phyloP scores from a whole-genome alignment of 1,140 invertebrate genomes.

The Lordiphosa clarofinis region DNA sequence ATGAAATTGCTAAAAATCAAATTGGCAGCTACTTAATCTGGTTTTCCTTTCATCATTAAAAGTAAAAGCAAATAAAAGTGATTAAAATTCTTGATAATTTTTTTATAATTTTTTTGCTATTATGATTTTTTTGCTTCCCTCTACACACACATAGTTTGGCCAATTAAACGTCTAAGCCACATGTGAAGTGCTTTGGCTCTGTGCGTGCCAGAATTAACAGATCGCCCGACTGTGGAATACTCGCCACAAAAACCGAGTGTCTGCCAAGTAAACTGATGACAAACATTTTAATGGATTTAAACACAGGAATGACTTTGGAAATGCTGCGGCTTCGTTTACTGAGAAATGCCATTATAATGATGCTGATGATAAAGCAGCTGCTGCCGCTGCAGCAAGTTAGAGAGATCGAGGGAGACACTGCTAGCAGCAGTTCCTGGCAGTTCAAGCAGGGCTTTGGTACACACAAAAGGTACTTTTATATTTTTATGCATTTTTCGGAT shows the following conservation, averaged over 20 bases:
- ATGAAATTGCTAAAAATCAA: constrained; percentile 14
- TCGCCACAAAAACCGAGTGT: constrained; percentile 3
- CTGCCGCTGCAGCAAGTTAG: not conserved
- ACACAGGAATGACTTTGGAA: constrained; percentile 16
- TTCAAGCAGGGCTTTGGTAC: no score
- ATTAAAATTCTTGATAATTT: constrained; percentile 10
- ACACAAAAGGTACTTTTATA: no score
- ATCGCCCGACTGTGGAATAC: constrained; percentile 1
- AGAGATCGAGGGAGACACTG: no score
- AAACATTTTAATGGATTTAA: constrained; percentile 19
- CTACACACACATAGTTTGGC: constrained; percentile 1
- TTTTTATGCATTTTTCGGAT: no score
- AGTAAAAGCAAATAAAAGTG: constrained; percentile 16
- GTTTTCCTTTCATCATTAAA: constrained; percentile 16
- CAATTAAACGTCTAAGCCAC: constrained; percentile 15
- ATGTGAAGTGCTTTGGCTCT: constrained; percentile 11
- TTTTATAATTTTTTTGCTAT: not conserved
- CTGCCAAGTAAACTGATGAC: constrained; percentile 15
- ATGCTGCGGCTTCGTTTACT: constrained; percentile 14
- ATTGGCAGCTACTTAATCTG: constrained; percentile 8
- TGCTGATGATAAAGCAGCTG: constrained; percentile 13
- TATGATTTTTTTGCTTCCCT: constrained; percentile 2
- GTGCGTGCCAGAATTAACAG: constrained; percentile 15
- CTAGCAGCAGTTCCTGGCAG: no score
- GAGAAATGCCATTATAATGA: constrained; percentile 19